phyloP scores from a whole-genome alignment of 1,140 invertebrate genomes.

The Cotesia vestalis region DNA sequence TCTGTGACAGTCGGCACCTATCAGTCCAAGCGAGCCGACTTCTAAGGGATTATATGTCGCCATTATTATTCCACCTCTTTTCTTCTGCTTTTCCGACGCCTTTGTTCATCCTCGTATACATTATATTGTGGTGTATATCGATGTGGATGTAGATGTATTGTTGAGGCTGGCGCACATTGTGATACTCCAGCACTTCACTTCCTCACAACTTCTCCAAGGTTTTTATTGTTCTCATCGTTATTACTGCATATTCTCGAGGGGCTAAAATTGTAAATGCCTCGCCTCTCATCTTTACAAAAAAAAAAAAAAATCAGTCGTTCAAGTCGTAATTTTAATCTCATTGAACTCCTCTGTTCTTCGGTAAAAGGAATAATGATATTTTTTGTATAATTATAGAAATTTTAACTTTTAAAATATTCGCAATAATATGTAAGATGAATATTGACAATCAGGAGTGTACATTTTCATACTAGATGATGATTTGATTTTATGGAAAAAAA shows the following conservation, averaged over 20 bases:
- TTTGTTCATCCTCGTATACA: constrained; percentile 6
- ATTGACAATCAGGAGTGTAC: no score
- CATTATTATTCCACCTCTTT: constrained; percentile 24
- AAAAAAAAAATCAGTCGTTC: neutral
- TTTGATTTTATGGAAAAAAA: no score
- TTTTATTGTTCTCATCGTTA: constrained; percentile 17
- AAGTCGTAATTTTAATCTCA: no score
- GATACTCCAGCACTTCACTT: constrained; percentile 2
- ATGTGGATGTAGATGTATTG: neutral
- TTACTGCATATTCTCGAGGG: constrained; percentile 15
- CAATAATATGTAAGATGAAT: no score
- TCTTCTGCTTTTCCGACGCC: constrained; percentile 12
- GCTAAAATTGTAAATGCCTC: constrained; percentile 2
- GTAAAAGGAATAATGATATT: no score
- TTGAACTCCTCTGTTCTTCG: no score
- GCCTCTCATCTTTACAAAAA: neutral
- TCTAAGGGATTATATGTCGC: constrained; percentile 22
- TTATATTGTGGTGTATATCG: neutral
- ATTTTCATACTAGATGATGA: no score
- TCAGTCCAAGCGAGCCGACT: neutral
- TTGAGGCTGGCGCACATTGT: neutral
- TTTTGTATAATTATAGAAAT: no score
- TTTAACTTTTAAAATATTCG: no score
- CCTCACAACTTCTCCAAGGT: constrained; percentile 1
- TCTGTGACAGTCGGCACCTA: neutral